A percentile compares a stretch with the other conserved stretches of the same genome.
Conservation (phyloP, 2,797 vertebrate genomes). For the Anomalospiza imberbis region DNA sequence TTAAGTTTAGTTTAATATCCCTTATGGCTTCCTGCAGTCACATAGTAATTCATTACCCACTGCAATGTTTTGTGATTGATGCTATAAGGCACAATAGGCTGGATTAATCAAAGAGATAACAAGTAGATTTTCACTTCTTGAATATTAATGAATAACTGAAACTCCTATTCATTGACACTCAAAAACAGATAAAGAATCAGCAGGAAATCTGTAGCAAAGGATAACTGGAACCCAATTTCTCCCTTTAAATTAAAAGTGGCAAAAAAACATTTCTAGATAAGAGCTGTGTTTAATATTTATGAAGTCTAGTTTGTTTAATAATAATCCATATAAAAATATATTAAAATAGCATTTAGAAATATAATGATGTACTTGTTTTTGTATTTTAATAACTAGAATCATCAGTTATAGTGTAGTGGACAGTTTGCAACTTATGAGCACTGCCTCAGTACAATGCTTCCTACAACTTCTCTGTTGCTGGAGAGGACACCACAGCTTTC, state of each 20-base stretch:
- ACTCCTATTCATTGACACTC: conserved; percentile 20
- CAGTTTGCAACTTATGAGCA: not conserved
- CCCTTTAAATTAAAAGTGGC: not conserved
- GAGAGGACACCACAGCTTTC: not conserved
- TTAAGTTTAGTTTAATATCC: conserved; percentile 54
- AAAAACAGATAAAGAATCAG: conserved; percentile 38
- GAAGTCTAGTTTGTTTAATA: not conserved
- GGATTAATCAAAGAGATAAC: conserved; percentile 57
- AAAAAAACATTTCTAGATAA: not conserved
- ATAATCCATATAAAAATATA: not conserved
- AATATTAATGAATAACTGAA: conserved; percentile 52
- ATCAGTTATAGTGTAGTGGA: not conserved
- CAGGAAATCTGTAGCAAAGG: not conserved
- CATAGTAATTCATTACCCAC: conserved; percentile 32
- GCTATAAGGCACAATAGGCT: conserved; percentile 30
- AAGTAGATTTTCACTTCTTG: conserved; percentile 37
- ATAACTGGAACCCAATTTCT: not conserved
- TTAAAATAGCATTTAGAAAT: not conserved
- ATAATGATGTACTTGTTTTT: not conserved
- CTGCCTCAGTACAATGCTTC: not conserved
- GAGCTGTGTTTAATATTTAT: not conserved
- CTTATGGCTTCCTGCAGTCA: conserved; percentile 29
- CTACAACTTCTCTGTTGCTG: not conserved
- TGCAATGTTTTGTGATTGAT: conserved; percentile 41
- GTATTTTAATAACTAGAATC: not conserved